These are phyloP conservation scores for Plebejus melissa DNA, from an alignment of 2,888 invertebrate species.

Conservation along the genomic window DNA sequence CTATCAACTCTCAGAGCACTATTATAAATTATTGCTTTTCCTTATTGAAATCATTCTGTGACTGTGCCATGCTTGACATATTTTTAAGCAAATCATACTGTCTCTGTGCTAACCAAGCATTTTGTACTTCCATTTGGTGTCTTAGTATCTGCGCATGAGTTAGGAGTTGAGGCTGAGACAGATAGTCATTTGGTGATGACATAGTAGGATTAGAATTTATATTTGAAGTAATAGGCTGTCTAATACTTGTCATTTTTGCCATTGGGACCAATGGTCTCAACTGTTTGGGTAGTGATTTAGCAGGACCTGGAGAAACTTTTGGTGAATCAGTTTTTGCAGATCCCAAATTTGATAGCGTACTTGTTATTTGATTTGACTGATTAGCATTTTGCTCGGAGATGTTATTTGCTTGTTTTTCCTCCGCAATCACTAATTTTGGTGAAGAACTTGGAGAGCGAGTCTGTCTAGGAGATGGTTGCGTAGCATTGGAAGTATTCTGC, in stretches of 20 bases:
- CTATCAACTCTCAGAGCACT: conserved; percentile 35
- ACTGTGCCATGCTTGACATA: conserved; percentile 62
- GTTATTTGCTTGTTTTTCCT: conserved; percentile 64
- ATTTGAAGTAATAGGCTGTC: conserved; percentile 55
- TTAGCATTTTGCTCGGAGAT: conserved; percentile 54
- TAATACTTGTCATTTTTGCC: conserved; percentile 54
- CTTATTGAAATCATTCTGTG: conserved; percentile 63
- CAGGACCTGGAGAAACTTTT: conserved; percentile 57
- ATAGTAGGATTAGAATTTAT: conserved; percentile 52
- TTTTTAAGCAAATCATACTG: conserved; percentile 65
- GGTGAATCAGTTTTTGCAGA: conserved; percentile 54
- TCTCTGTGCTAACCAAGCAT: conserved; percentile 64
- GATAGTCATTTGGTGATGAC: conserved; percentile 53
- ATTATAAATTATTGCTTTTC: conserved; percentile 51
- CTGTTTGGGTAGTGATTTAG: conserved; percentile 57
- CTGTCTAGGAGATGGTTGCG: conserved; percentile 67
- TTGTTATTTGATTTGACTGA: conserved; percentile 68
- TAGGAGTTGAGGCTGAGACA: conserved; percentile 53
- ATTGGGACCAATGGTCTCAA: conserved; percentile 51
- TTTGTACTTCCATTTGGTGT: conserved; percentile 65
- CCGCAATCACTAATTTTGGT: conserved; percentile 73
- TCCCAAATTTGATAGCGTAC: conserved; percentile 55
- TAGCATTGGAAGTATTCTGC: conserved; percentile 50
- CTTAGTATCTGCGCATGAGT: conserved; percentile 50
- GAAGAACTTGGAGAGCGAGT: conserved; percentile 75